phyloP scores from a whole-genome alignment of 2,113 vertebrate species.

The Taxidea taxus region DNA sequence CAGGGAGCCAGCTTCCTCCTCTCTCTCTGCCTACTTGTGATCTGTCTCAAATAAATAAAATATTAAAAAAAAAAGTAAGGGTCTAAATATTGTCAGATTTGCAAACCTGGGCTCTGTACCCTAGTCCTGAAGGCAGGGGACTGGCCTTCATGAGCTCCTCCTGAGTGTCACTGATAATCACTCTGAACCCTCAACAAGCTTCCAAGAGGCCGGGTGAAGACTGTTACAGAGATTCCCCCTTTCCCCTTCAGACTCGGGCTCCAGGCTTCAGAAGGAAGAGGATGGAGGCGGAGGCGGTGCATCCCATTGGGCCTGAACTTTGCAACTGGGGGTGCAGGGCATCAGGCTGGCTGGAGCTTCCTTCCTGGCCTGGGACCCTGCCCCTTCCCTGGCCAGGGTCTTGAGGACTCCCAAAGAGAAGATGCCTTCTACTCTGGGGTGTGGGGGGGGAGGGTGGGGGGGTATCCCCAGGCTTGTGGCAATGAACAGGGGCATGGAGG shows the following conservation, averaged over 20 bases:
- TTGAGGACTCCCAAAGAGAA: neutral
- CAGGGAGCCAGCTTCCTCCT: too few species aligned
- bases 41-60: too few species aligned
- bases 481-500: neutral
- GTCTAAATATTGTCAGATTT: neutral
- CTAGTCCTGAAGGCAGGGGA: neutral
- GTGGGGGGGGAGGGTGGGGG: neutral
- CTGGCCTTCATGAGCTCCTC: neutral
- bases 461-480: neutral
- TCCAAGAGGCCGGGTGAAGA: neutral
- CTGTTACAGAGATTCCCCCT: neutral
- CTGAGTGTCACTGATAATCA: neutral
- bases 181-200: neutral
- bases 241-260: neutral
- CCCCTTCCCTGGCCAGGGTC: neutral
- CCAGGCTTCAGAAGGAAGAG: neutral
- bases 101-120: neutral
- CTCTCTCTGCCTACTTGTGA: too few species aligned
- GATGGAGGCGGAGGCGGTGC: accelerated
- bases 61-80: neutral
- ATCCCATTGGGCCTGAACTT: neutral
- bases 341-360: neutral
- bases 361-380: neutral
- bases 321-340: accelerated
- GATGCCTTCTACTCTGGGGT: neutral